Evolutionary conservation across 2,113 vertebrate species (phyloP), one percentile per base, ranked within the genome.

Genomic region (Ctenomys sociabilis): DNA sequence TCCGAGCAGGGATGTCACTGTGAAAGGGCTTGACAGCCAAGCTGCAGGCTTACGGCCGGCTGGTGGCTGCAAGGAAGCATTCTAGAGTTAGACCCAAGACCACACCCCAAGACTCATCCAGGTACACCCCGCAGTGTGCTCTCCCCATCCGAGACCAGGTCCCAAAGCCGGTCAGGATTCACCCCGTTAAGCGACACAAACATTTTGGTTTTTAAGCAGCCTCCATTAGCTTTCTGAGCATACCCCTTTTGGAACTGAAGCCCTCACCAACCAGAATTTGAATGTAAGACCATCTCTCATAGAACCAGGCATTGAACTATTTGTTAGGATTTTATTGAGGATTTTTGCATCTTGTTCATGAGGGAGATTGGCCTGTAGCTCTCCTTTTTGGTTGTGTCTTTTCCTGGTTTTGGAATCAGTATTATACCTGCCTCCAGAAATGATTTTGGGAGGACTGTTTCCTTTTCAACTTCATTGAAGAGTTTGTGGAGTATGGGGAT

Each of bases 211-310:
- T 88, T 93, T 85, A 89, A 81, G 43, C 77, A 45, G 52, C 4
- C 80, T 40, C n/a, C 10, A 8, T 45, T 70, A 49, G 22, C 30
- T 92, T 96, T 85, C 86, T 81, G 6, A 81, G 61, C 32, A 49
- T 66, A 68, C 22, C 7, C 22, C 17, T 91, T 93, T 88, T 70
- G 19, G 45, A 93, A 92, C 77, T 77, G 86, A 97, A 57, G 13
- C 30, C 80, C 80, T 85, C 54, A 86, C 70, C 61, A n/a, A 61
- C 17, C 59, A 83, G 37, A 86, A 73, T 94, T 82, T 96, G 72
- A 96, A 94, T 96, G 19, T 66, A 92, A 92, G 90, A 82, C 28
- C 26, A 81, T 28, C 40, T 84, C 14, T 75, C 16, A n/a, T n/a
- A n/a, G n/a, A n/a, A n/a, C n/a, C n/a, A n/a, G n/a, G n/a, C n/a